Evolutionary conservation across 2,113 vertebrate species (phyloP), one percentile per base, ranked within the genome.

Genomic region (Lophochroa leadbeateri): DNA sequence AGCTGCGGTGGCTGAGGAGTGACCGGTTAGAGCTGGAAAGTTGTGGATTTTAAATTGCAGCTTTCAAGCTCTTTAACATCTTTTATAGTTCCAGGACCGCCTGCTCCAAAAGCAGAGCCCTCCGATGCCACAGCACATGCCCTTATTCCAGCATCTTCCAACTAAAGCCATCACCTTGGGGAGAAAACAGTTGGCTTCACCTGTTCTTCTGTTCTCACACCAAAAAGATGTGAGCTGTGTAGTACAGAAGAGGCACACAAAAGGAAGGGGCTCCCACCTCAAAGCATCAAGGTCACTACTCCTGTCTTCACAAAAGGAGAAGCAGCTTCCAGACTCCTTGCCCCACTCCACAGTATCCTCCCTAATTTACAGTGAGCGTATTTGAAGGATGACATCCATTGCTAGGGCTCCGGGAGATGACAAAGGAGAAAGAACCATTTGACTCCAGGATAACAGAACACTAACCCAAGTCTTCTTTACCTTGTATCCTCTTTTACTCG

Each of bases 21-120:
- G 89, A 96, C 96, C 93, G 90, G 91, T 92, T 94, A 21, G 53
- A 90, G 94, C 90, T 74, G 92, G 95, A 95, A 96, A 94, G 94
- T 0, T 33, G 82, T 61, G 17, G 23, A 33, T 82, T 94, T 69
- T 13, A 57, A 94, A 94, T 7, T 64, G 90, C 90, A 65, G 88
- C 91, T 91, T 94, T 47, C 76, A 57, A 69, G 70, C 71, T 95
- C 93, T 84, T 95, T 65, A 79, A 86, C 61, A 28, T 82, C 86
- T 75, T 94, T 95, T 72, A 94, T 44, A 44, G 69, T 7, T 53
- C 61, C 84, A 61, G 65, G 74, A 75, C 88, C 94, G 96, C 94
- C 97, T 96, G 95, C 69, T 96, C 33, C 6, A 52, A 64, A 49
- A 88, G 77, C 23, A 0, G 49, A 86, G 92, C 89, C 47, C 91